phyloP scores from a whole-genome alignment of 2,113 vertebrate genomes.

The Eclectus roratus region DNA sequence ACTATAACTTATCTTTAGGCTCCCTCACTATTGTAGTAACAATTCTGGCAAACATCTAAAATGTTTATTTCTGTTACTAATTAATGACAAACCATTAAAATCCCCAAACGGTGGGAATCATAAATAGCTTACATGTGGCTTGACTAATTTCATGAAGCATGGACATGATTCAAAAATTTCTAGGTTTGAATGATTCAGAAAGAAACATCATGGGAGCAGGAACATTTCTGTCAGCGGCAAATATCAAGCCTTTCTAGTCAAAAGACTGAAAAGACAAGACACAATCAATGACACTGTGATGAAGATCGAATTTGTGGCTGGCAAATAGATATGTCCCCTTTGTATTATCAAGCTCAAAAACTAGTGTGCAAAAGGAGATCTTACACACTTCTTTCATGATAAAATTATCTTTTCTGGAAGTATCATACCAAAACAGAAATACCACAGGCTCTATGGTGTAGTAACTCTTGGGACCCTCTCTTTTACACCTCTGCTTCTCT shows the following conservation, averaged over 20 bases:
- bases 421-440: not conserved
- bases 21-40: not conserved
- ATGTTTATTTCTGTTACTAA: not conserved
- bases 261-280: not conserved
- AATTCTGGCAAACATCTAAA: not conserved
- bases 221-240: not conserved
- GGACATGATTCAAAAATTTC: not conserved
- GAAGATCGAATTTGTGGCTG: not conserved
- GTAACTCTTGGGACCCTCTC: not conserved
- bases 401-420: not conserved
- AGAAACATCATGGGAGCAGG: not conserved
- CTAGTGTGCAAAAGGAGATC: not conserved
- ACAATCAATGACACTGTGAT: not conserved
- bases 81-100: not conserved
- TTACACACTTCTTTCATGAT: not conserved
- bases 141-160: not conserved
- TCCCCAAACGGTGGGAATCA: not conserved
- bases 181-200: not conserved
- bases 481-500: not conserved
- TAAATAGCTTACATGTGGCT: not conserved
- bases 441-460: accelerated
- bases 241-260: not conserved
- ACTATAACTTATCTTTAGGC: not conserved
- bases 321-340: not conserved
- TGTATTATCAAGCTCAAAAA: not conserved